Conservation (phyloP, 2,113 vertebrate species). For the Oostethus manadensis region DNA sequence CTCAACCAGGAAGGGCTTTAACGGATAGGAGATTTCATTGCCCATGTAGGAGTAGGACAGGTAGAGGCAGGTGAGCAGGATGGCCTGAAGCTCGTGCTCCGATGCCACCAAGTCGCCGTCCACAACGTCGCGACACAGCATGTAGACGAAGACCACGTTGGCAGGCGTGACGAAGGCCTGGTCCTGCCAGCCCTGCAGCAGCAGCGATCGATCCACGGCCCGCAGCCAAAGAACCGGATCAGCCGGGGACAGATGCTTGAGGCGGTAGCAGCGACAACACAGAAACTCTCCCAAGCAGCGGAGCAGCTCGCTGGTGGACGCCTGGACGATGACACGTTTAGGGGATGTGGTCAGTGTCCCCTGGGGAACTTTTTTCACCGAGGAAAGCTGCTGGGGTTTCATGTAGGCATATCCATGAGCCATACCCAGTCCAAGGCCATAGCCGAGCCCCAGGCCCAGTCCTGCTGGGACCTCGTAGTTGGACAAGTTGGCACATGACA, state of each 20-base stretch:
- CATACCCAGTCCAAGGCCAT: conserved; percentile 54
- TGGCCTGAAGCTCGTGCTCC: conserved; percentile 78
- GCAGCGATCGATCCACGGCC: conserved; percentile 76
- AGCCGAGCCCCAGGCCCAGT: conserved; percentile 55
- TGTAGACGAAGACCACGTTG: conserved; percentile 81
- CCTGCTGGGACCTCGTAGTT: conserved; percentile 71
- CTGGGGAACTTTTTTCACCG: conserved; percentile 63
- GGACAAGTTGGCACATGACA: conserved; percentile 78
- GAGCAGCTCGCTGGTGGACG: conserved; percentile 79
- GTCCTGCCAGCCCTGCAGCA: conserved; percentile 83
- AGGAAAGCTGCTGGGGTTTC: conserved; percentile 63
- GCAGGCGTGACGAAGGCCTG: conserved; percentile 82
- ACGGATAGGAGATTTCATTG: conserved; percentile 82
- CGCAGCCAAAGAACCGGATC: conserved; percentile 78
- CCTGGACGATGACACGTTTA: conserved; percentile 78
- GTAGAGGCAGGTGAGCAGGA: conserved; percentile 80
- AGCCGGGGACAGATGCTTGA: conserved; percentile 72
- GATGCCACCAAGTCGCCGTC: conserved; percentile 73
- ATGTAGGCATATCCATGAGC: conserved; percentile 51
- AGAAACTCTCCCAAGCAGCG: conserved; percentile 79
- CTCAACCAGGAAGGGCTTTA: conserved; percentile 82
- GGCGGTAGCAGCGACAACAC: conserved; percentile 75
- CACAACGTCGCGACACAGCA: conserved; percentile 78
- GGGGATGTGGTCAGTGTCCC: conserved; percentile 58
- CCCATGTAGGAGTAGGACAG: conserved; percentile 85